Evolutionary conservation across 2,113 vertebrate genomes (phyloP).

Genomic region (Petaurus breviceps): DNA sequence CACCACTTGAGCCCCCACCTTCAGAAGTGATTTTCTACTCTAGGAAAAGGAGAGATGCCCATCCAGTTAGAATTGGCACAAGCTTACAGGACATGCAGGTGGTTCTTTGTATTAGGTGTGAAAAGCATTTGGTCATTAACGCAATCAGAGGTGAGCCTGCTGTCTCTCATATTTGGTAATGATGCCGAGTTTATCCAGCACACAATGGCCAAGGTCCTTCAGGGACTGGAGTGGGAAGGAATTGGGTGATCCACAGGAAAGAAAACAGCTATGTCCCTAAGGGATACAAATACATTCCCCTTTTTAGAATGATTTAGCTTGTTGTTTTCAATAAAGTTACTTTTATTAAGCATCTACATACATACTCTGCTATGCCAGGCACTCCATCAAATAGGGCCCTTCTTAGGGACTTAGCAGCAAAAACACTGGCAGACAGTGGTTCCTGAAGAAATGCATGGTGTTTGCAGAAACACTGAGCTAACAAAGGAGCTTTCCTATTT

Average conservation of each 20-base stretch:
- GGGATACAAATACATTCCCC: slow-evolving; percentile 24
- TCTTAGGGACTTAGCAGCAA: slow-evolving; percentile 56
- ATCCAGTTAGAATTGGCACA: slow-evolving; percentile 36
- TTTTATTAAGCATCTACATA: slow-evolving; percentile 46
- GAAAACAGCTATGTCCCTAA: not conserved
- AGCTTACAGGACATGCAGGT: slow-evolving; percentile 26
- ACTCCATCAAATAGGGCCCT: slow-evolving; percentile 39
- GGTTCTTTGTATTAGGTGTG: not conserved
- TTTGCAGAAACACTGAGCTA: slow-evolving; percentile 48
- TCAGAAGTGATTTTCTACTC: slow-evolving; percentile 32
- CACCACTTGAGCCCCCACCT: not conserved
- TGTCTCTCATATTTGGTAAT: slow-evolving; percentile 6
- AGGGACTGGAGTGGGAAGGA: slow-evolving; percentile 14
- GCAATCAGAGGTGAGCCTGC: slow-evolving; percentile 15
- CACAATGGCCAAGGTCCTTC: slow-evolving; percentile 22
- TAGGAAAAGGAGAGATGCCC: slow-evolving; percentile 34
- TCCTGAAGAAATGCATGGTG: slow-evolving; percentile 63
- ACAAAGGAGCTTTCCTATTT: slow-evolving; percentile 67
- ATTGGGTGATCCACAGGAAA: not conserved
- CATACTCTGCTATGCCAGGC: slow-evolving; percentile 31
- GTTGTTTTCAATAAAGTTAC: slow-evolving; percentile 15
- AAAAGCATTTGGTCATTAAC: slow-evolving; percentile 29
- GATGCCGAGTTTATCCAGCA: slow-evolving; percentile 32
- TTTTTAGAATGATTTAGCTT: slow-evolving; percentile 23
- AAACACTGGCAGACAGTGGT: slow-evolving; percentile 59